Evolutionary conservation across 2,888 invertebrate species (phyloP).

Genomic region (Thymelicus sylvestris): DNA sequence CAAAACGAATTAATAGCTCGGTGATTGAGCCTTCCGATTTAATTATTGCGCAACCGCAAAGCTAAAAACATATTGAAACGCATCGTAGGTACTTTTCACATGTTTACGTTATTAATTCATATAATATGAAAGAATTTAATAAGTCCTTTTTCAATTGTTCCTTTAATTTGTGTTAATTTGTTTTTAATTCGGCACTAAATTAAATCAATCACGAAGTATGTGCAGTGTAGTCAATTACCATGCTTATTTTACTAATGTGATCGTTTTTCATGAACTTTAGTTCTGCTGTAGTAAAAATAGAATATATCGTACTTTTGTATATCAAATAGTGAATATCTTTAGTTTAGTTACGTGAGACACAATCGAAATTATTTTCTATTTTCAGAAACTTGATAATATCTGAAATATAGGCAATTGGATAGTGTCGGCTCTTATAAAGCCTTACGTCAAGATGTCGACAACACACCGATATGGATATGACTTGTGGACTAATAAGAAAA

Average conservation of each 20-base stretch:
- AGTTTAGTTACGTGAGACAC: no score
- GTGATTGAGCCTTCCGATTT: slow-evolving; percentile 34
- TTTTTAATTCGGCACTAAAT: no score
- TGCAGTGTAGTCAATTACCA: no score
- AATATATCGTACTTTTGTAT: no score
- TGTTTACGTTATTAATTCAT: no score
- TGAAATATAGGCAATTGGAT: slow-evolving; percentile 29
- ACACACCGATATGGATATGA: slow-evolving; percentile 37
- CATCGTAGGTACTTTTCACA: slow-evolving; percentile 1
- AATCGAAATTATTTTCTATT: slow-evolving; percentile 10
- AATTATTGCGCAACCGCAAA: slow-evolving; percentile 34
- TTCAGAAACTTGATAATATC: slow-evolving; percentile 3
- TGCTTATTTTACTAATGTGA: no score
- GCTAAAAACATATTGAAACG: slow-evolving; percentile 28
- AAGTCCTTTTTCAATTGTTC: no score
- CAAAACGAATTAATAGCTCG: slow-evolving; percentile 32
- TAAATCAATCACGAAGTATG: no score
- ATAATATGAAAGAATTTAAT: no score
- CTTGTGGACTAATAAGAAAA: slow-evolving; percentile 25
- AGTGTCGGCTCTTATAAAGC: slow-evolving; percentile 23
- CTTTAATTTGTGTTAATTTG: no score
- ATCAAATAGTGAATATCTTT: background rate
- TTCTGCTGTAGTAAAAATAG: no score
- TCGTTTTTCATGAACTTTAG: no score
- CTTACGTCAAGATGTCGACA: slow-evolving; percentile 31